These are phyloP conservation scores for Sebastes melanostomus DNA, from an alignment of 2,797 vertebrate species.

Conservation along the genomic window DNA sequence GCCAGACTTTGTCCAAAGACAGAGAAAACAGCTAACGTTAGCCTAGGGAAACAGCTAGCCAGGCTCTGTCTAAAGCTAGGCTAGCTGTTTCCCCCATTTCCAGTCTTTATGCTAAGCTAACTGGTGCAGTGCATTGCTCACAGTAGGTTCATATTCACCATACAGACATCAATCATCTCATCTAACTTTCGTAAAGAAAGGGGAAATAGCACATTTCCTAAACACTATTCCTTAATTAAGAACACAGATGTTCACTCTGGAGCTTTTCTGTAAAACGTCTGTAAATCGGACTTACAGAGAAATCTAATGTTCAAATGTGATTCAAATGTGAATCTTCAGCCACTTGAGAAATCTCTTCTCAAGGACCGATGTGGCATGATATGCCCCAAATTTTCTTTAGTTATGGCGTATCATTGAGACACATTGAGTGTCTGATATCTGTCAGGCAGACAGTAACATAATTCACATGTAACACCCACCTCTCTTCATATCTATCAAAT, in stretches of 20 bases:
- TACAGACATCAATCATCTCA: neutral
- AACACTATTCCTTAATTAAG: conserved; percentile 1
- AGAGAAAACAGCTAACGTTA: too few species aligned
- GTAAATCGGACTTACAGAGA: neutral
- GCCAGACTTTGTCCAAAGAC: too few species aligned
- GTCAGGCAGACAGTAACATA: conserved; percentile 39
- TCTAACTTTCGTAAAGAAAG: neutral
- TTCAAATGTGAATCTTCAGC: conserved; percentile 2
- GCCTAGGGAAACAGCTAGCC: too few species aligned
- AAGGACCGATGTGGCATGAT: neutral
- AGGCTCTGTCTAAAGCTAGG: neutral
- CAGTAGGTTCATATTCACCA: neutral
- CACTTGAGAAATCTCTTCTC: conserved; percentile 9
- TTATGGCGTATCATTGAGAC: conserved; percentile 10
- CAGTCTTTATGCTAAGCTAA: neutral
- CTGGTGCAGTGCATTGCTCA: neutral
- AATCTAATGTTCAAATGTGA: conserved; percentile 2
- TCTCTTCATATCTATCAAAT: conserved; percentile 54
- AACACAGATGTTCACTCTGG: neutral
- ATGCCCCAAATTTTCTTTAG: conserved; percentile 12
- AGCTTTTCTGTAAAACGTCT: neutral
- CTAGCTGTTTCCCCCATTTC: neutral
- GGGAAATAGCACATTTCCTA: neutral
- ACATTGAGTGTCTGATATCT: conserved; percentile 25
- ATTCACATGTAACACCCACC: conserved; percentile 48